A percentile compares a stretch with the other conserved stretches of the same genome.
Evolutionary conservation across 2,797 vertebrate genomes (phyloP).

Genomic region (Danio tinwini): DNA sequence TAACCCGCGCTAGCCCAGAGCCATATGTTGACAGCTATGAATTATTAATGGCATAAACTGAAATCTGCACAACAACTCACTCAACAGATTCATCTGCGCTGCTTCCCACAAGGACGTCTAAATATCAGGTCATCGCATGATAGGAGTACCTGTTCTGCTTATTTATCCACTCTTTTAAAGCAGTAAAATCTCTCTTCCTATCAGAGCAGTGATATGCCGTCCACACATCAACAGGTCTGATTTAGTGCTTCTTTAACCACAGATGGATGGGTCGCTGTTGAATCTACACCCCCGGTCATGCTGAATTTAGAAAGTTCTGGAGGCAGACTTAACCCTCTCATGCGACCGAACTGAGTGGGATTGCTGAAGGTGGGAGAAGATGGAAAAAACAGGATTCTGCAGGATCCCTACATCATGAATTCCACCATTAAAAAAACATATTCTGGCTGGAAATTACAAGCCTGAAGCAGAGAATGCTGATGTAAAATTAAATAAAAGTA

Average conservation of each 20-base stretch:
- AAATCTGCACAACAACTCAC: slow-evolving; percentile 7
- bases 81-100: neutral
- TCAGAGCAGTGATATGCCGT: slow-evolving; percentile 29
- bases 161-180: slow-evolving; percentile 11
- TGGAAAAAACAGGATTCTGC: slow-evolving; percentile 29
- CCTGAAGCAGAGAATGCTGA: neutral
- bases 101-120: slow-evolving; percentile 2
- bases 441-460: slow-evolving; percentile 2
- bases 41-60: slow-evolving; percentile 23
- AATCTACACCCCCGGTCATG: neutral
- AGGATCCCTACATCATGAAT: slow-evolving; percentile 37
- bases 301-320: slow-evolving; percentile 49
- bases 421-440: slow-evolving; percentile 40
- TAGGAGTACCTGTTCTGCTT: neutral
- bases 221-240: slow-evolving; percentile 24
- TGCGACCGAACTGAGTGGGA: slow-evolving; percentile 6
- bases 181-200: neutral
- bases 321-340: slow-evolving; percentile 45
- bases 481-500: neutral
- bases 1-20: slow-evolving; percentile 10
- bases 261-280: slow-evolving; percentile 25
- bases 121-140: slow-evolving; percentile 28
- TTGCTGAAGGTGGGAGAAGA: slow-evolving; percentile 20
- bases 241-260: slow-evolving; percentile 14
- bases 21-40: slow-evolving; percentile 35